Evolutionary conservation across 2,888 invertebrate genomes (phyloP), one percentile per base, ranked within the genome.

Genomic region (Pristionchus arcanus): DNA sequence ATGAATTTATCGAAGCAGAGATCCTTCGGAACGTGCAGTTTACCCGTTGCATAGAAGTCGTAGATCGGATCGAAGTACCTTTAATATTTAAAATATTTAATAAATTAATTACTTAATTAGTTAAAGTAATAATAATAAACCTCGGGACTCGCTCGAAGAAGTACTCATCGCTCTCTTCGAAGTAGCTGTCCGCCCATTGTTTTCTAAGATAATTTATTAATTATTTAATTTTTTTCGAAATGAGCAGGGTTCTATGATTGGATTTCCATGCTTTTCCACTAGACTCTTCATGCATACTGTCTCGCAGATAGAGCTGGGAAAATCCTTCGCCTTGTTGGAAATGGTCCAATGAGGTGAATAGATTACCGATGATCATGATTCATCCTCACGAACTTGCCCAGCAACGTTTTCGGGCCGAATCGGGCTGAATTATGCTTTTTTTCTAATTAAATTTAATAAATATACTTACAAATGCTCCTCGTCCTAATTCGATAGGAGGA

Each of bases 61-160:
- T 95, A 95, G 87, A 95, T 94, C 28, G 94, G 94, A 87, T 95
- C 94, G 90, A 95, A 95, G 87, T 94, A 94, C 90, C 94, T 94
- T 91, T 71, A 93, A 5, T 28, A 25, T 49, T n/a, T 3, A 2
- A 49, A 7, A 53, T 53, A n/a, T n/a, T 53, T 53, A n/a, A n/a
- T n/a, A n/a, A 19, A 16, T 34, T 37, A 74, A 71, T 71, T 71
- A 71, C 0, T 71, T 42, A 25, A 37, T 42, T 31, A 42, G 42
- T 5, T 37, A 49, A 81, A n/a, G 3, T 49, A 53, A n/a, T n/a
- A 25, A n/a, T 19, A 11, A 83, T n/a, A 7, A 16, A 88, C 94
- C 94, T 92, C 21, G 94, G 94, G 28, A 94, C 94, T 89, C 94
- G 89, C 87, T 94, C 94, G 90, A 94, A 94, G 90, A 94, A 94